Conservation (phyloP, 2,888 invertebrate genomes). For the Isotomurus palustris region DNA sequence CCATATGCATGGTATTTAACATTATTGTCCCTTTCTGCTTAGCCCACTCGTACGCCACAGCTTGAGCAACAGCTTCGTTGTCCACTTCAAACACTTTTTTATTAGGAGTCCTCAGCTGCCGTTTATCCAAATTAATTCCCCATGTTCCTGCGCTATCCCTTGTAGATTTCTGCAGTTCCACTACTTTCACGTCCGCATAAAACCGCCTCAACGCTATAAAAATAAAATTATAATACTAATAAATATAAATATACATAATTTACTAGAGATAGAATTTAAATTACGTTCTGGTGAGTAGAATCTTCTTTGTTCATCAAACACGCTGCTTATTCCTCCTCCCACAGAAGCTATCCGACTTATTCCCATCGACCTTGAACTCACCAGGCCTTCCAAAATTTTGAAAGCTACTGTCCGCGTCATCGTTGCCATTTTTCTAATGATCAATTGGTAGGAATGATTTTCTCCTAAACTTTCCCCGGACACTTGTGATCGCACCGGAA, state of each 20-base stretch:
- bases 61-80: constrained; percentile 83
- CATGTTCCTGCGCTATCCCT: constrained; percentile 16
- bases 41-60: constrained; percentile 93
- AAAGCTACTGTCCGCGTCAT: no score
- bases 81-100: constrained; percentile 71
- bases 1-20: constrained; percentile 82
- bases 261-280: background rate
- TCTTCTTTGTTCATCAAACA: background rate
- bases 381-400: no score
- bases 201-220: constrained; percentile 37
- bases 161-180: constrained; percentile 14
- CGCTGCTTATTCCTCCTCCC: background rate
- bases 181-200: constrained; percentile 30
- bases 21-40: constrained; percentile 72
- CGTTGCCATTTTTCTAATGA: no score
- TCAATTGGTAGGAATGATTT: no score
- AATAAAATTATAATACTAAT: background rate
- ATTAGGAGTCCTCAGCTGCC: constrained; percentile 83
- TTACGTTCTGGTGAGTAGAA: constrained; percentile 8
- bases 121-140: constrained; percentile 77
- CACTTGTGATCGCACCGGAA: no score
- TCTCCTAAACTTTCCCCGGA: no score
- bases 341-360: no score
- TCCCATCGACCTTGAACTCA: no score
- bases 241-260: background rate